Base-by-base conservation (phyloP, 2,797 vertebrate genomes). In the Microtus obscurus region DNA sequence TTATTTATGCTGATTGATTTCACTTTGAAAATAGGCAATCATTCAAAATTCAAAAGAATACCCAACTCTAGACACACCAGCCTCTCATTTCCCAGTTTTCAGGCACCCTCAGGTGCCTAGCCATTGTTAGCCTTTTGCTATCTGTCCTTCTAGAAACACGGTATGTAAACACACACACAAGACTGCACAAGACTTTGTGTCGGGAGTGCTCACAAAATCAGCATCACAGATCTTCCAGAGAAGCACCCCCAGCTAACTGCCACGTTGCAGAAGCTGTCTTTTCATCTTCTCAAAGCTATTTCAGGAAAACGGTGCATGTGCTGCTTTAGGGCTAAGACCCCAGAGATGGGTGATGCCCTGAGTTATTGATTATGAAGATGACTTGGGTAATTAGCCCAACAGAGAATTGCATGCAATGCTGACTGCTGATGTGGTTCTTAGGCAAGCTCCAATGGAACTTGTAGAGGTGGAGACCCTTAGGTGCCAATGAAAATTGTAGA, bases 331-430 rank as follows among this genome's bases (percentile, higher is more conserved):
- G 45, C 3, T 34, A 13, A 23, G 6, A 67, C 6, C 0, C 23
- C 37, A 37, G 76, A 56, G 56, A 8, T 11, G 3, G 87, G 8
- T 34, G 40, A n/a, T 76, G 14, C 12, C 59, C 78, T 48, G 10
- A 31, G 74, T 93, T 94, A 27, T 95, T 87, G 63, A 77, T 89
- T 86, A 34, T 77, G 56, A 90, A 90, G 91, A 94, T 90, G 92
- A 71, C 63, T 51, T 0, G 0, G 77, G 6, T 97, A 97, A 97
- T 90, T 92, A 97, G 86, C 71, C 90, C 96, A 88, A 56, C 4
- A 59, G 90, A 95, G 90, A 83, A 63, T 48, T 0, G 0, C 86
- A 83, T 89, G 82, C 93, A 79, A 80, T 89, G 81, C 43, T 86
- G 14, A 82, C 88, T 88, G 81, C 53, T 91, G 67, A 76, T 82